phyloP scores from a whole-genome alignment of 2,888 invertebrate genomes.

The Thereva unica region DNA sequence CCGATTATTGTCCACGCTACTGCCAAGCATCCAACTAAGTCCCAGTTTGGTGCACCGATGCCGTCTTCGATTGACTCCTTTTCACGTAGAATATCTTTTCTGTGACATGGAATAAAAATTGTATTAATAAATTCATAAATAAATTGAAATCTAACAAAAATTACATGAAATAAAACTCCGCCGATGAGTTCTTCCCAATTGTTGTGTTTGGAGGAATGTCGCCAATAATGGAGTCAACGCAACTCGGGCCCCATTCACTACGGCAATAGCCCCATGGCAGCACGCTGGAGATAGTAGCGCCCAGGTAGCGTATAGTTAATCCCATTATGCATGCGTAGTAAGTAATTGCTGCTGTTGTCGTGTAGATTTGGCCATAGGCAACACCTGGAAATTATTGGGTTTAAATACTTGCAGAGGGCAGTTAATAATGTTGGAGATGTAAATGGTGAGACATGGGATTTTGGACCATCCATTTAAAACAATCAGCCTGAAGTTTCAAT shows the following conservation, averaged over 20 bases:
- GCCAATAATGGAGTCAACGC: conserved; percentile 49
- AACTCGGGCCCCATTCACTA: conserved; percentile 60
- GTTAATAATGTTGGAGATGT: too few relatives aligned
- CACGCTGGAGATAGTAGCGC: conserved; percentile 63
- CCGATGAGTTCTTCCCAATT: conserved; percentile 49
- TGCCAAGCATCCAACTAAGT: conserved; percentile 61
- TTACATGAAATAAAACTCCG: conserved; percentile 58
- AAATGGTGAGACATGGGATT: too few relatives aligned
- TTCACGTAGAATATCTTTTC: conserved; percentile 61
- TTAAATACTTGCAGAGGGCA: too few relatives aligned
- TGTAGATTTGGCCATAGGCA: conserved; percentile 63
- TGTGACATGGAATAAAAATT: conserved; percentile 45
- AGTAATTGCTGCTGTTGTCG: conserved; percentile 64
- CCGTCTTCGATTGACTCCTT: conserved; percentile 59
- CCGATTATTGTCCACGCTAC: conserved; percentile 63
- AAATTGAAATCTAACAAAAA: conserved; percentile 23
- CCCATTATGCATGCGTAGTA: conserved; percentile 72
- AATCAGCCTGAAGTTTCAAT: too few relatives aligned
- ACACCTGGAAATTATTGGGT: conserved; percentile 56
- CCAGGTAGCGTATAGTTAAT: conserved; percentile 66
- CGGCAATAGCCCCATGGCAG: conserved; percentile 69
- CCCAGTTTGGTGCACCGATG: conserved; percentile 62
- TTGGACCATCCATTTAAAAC: too few relatives aligned
- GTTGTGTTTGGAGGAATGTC: background rate
- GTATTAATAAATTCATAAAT: background rate